These are phyloP conservation scores for Falcaria lacertinaria DNA, from an alignment of 2,888 invertebrate species.

Conservation along the genomic window DNA sequence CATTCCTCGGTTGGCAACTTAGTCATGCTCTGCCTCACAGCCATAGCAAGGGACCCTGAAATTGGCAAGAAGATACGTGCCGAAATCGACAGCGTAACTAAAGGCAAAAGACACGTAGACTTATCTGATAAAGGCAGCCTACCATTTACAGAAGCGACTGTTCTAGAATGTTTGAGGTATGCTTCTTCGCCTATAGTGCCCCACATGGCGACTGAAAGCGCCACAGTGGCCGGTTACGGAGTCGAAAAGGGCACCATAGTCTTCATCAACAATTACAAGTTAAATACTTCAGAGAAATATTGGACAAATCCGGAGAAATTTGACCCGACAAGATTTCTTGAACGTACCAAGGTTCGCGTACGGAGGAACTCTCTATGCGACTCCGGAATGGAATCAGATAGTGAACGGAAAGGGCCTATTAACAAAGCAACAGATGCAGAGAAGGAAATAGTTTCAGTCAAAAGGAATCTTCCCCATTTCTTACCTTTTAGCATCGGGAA, in stretches of 20 bases:
- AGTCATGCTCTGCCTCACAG: constrained; percentile 86
- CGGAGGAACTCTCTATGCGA: constrained; percentile 74
- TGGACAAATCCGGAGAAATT: constrained; percentile 88
- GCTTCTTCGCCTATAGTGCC: constrained; percentile 94
- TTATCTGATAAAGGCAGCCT: constrained; percentile 83
- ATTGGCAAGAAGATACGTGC: constrained; percentile 82
- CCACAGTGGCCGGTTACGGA: constrained; percentile 84
- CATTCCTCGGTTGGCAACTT: constrained; percentile 93
- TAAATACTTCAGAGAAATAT: constrained; percentile 86
- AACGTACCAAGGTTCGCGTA: constrained; percentile 50
- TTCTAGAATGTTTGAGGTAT: constrained; percentile 88
- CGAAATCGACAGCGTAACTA: constrained; percentile 83
- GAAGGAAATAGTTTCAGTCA: constrained; percentile 62
- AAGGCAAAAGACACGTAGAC: constrained; percentile 77
- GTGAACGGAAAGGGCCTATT: constrained; percentile 40
- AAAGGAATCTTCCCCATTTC: constrained; percentile 84
- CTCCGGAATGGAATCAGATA: constrained; percentile 78
- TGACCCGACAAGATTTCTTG: constrained; percentile 87
- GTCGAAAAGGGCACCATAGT: constrained; percentile 89
- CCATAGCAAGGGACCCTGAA: constrained; percentile 83
- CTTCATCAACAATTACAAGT: constrained; percentile 90
- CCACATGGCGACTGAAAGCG: constrained; percentile 90
- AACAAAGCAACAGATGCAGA: constrained; percentile 43
- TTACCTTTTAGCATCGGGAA: constrained; percentile 92
- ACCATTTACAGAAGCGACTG: constrained; percentile 90